phyloP scores from a whole-genome alignment of 2,888 invertebrate genomes.

The Celastrina argiolus region DNA sequence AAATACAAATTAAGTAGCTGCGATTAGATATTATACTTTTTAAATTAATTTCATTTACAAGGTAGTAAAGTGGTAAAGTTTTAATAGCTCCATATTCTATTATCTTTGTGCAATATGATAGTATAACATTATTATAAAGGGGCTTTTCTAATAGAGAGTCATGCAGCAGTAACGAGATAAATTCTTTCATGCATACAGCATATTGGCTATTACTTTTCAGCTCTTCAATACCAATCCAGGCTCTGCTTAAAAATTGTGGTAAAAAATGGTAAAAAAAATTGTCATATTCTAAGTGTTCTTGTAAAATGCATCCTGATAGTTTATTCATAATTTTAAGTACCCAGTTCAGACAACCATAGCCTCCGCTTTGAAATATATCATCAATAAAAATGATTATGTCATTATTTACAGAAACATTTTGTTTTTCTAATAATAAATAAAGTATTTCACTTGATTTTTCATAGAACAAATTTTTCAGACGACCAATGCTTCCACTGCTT shows the following conservation, averaged over 20 bases:
- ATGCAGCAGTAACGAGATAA: slow-evolving; percentile 55
- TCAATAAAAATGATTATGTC: slow-evolving; percentile 48
- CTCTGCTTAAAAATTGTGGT: slow-evolving; percentile 49
- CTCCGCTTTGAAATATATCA: slow-evolving; percentile 63
- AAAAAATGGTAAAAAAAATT: too few species aligned
- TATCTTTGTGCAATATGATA: slow-evolving; percentile 54
- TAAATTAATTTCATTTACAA: slow-evolving; percentile 45
- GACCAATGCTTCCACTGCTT: slow-evolving; percentile 49
- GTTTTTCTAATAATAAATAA: slow-evolving; percentile 38
- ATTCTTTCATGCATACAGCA: slow-evolving; percentile 58
- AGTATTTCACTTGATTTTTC: slow-evolving; percentile 57
- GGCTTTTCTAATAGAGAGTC: slow-evolving; percentile 45
- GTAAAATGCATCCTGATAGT: slow-evolving; percentile 43
- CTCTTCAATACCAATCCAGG: slow-evolving; percentile 68
- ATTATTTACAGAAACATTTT: slow-evolving; percentile 33
- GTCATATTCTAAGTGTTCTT: slow-evolving; percentile 43
- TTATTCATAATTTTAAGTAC: slow-evolving; percentile 56
- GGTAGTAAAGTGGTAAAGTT: slow-evolving; percentile 51
- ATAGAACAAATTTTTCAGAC: slow-evolving; percentile 53
- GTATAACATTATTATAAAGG: slow-evolving; percentile 50
- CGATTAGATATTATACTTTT: slow-evolving; percentile 38
- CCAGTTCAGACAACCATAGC: slow-evolving; percentile 64
- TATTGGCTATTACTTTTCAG: slow-evolving; percentile 67
- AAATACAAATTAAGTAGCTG: slow-evolving; percentile 53
- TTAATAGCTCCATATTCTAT: slow-evolving; percentile 58